These are phyloP conservation scores for Strongylocentrotus purpuratus DNA, from an alignment of 35 echinoderm and acorn worm genomes.

Conservation along the genomic window DNA sequence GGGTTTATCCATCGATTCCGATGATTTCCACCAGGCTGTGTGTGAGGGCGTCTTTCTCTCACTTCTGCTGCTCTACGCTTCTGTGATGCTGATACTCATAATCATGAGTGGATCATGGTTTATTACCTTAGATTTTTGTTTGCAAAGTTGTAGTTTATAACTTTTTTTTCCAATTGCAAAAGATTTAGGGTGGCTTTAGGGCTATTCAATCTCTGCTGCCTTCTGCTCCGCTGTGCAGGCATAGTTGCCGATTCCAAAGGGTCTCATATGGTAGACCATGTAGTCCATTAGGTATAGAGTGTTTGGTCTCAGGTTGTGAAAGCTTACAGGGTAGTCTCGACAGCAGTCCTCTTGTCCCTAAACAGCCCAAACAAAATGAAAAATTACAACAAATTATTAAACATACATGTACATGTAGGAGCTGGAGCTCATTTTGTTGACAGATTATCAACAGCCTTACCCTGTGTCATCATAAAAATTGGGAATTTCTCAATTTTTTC, in stretches of 20 bases:
- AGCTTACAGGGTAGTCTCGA: constrained; percentile 83
- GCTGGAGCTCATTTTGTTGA: background rate
- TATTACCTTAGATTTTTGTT: no score
- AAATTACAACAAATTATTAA: background rate
- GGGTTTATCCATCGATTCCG: no score
- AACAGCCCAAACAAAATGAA: background rate
- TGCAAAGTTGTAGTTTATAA: no score
- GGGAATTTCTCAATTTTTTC: no score
- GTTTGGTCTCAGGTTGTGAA: constrained; percentile 74
- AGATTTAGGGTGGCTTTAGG: no score
- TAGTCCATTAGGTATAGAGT: constrained; percentile 82
- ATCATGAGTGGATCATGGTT: no score
- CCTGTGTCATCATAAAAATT: no score
- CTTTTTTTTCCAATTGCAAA: no score
- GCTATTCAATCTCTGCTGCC: background rate
- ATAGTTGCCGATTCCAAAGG: constrained; percentile 90
- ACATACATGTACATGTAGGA: background rate
- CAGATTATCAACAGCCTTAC: background rate
- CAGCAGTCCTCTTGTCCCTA: constrained; percentile 73
- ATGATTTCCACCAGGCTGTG: no score
- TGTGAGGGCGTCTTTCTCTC: no score
- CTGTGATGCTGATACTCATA: no score
- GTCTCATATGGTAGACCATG: constrained; percentile 95
- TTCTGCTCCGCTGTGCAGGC: constrained; percentile 56
- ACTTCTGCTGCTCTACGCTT: no score